Evolutionary conservation across 2,797 vertebrate genomes (phyloP), one percentile per base, ranked within the genome.

Genomic region (Sebastes elongatus): DNA sequence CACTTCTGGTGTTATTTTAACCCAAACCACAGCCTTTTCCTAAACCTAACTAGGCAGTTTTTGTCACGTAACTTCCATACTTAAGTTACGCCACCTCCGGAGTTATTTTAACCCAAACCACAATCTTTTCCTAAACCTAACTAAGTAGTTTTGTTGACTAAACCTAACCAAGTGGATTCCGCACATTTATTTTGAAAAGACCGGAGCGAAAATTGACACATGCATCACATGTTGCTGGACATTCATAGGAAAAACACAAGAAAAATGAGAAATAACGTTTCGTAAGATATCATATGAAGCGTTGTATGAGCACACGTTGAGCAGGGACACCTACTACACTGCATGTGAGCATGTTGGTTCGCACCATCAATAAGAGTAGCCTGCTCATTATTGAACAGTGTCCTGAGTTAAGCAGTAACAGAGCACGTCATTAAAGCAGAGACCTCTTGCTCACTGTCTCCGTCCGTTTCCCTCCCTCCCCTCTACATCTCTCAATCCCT

Each of bases 371-470:
- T 89, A 72, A 35, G 61, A 65, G 82, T 49, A 38, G 71, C 70
- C 69, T n/a, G 70, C 68, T 70, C 83, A 68, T 87, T 88, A 84
- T 79, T 70, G 83, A 94, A 71, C 78, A 87, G 82, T 23, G 86
- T 85, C 74, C 67, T 20, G 67, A 80, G 78, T 87, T 86, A 84
- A 89, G 82, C 86, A 78, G 84, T 73, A 85, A 84, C 83, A 69
- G 78, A 87, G 81, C 87, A 79, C 78, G 87, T 88, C 81, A 84
- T 91, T 89, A 89, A 82, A 85, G 80, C 32, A 6, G 5, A 74
- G 75, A 71, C 75, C 87, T 84, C 78, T 85, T 77, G 74, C 80
- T 80, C 70, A 59, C 79, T 46, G 74, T 80, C 76, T 75, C 32
- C 20, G 46, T 66, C 64, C 9, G 33, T 83, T 78, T 74, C 65